These are phyloP conservation scores for Trididemnum clinides DNA, from an alignment of 23 tunicate genomes.

Conservation along the genomic window DNA sequence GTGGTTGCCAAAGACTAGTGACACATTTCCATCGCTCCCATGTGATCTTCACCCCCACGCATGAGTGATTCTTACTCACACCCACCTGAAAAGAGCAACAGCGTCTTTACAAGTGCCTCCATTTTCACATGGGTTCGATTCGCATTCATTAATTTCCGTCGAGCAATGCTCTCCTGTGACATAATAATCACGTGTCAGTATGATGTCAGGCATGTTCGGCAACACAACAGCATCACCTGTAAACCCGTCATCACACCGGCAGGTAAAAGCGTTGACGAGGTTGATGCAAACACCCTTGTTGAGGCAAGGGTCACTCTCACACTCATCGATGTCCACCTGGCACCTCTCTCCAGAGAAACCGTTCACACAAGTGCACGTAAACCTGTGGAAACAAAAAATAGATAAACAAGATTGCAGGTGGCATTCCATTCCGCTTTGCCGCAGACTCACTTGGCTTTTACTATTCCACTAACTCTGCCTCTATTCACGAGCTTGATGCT, in stretches of 20 bases:
- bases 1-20: no score
- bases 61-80: neutral
- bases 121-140: conserved; percentile 60
- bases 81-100: conserved; percentile 30
- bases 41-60: neutral
- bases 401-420: neutral
- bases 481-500: no score
- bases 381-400: neutral
- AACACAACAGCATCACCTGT: neutral
- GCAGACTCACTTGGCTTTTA: no score
- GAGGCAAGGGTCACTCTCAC: no score
- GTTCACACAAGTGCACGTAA: no score
- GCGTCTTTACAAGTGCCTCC: conserved; percentile 42
- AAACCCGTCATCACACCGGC: no score
- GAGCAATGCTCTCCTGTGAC: conserved; percentile 30
- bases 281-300: no score
- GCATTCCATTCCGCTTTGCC: neutral
- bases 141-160: conserved; percentile 54
- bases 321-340: no score
- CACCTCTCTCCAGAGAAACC: no score
- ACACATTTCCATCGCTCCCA: neutral
- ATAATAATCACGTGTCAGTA: neutral
- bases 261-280: no score
- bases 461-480: no score
- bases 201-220: no score